These are phyloP conservation scores for Masticophis lateralis DNA, from an alignment of 2,797 vertebrate genomes.

Conservation along the genomic window DNA sequence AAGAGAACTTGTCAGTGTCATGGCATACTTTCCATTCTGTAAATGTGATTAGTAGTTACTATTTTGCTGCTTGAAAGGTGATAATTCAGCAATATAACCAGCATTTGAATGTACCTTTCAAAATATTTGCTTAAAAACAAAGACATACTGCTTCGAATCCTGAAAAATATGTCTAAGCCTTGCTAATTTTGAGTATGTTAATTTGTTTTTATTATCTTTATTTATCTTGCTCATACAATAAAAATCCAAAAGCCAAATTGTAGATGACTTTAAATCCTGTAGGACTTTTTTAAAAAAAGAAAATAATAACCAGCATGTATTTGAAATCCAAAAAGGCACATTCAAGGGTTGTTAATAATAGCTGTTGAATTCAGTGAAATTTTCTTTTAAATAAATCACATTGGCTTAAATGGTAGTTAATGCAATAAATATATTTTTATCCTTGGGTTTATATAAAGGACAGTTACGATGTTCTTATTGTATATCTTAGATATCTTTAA, in stretches of 20 bases:
- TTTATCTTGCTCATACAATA: not conserved
- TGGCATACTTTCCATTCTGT: not conserved
- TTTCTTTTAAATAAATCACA: not conserved
- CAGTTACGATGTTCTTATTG: not conserved
- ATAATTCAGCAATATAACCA: not conserved
- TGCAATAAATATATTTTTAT: not conserved
- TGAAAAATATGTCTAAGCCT: not conserved
- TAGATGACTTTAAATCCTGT: not conserved
- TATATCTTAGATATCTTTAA: not conserved
- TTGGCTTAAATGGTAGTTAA: not conserved
- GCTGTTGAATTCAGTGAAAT: not conserved
- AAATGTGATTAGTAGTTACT: slow-evolving; percentile 32
- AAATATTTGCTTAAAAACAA: not conserved
- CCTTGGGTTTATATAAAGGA: not conserved
- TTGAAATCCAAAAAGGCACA: not conserved
- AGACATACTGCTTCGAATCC: not conserved
- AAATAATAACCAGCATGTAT: not conserved
- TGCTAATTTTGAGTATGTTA: not conserved
- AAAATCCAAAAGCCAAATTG: not conserved
- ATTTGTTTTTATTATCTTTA: not conserved
- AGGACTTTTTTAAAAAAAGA: not conserved
- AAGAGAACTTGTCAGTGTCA: not conserved
- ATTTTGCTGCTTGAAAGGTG: slow-evolving; percentile 14
- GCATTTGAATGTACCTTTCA: not conserved
- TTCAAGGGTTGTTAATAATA: not conserved